A percentile compares a stretch with the other conserved stretches of the same genome.
These are phyloP conservation scores for Alaudala cheleensis DNA, from an alignment of 2,113 vertebrate species.

Conservation along the genomic window DNA sequence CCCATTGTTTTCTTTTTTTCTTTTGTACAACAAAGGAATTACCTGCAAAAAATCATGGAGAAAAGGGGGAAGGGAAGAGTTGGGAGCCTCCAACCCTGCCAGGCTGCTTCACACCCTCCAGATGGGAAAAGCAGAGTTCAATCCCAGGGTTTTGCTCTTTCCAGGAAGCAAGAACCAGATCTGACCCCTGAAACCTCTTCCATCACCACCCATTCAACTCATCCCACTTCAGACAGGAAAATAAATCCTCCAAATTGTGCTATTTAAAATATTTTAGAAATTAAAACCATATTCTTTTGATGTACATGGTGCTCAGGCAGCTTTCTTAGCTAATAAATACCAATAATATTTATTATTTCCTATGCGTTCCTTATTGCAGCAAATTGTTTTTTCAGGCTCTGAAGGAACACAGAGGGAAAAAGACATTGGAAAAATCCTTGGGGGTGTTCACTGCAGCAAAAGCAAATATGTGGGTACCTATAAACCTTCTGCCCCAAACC, in stretches of 20 bases:
- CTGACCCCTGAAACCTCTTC: not conserved
- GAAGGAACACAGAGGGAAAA: not conserved
- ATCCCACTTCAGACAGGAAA: not conserved
- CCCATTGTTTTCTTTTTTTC: not conserved
- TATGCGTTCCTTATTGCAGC: too few species aligned
- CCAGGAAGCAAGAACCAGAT: not conserved
- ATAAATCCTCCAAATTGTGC: not conserved
- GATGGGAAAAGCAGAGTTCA: not conserved
- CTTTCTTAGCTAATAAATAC: not conserved
- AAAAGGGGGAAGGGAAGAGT: not conserved
- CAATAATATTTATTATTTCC: not conserved
- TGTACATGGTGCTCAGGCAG: not conserved
- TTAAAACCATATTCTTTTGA: not conserved
- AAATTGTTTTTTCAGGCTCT: not conserved
- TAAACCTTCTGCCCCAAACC: not conserved
- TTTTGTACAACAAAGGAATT: not conserved
- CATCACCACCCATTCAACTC: not conserved
- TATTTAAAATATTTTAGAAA: not conserved
- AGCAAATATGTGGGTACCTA: not conserved
- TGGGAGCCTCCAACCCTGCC: not conserved
- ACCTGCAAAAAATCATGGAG: not conserved
- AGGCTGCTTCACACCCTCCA: not conserved
- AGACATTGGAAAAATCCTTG: not conserved
- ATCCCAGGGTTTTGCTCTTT: not conserved
- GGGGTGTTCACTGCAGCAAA: not conserved